These are phyloP conservation scores for Acinonyx jubatus DNA, from an alignment of 2,113 vertebrate species.

Conservation along the genomic window DNA sequence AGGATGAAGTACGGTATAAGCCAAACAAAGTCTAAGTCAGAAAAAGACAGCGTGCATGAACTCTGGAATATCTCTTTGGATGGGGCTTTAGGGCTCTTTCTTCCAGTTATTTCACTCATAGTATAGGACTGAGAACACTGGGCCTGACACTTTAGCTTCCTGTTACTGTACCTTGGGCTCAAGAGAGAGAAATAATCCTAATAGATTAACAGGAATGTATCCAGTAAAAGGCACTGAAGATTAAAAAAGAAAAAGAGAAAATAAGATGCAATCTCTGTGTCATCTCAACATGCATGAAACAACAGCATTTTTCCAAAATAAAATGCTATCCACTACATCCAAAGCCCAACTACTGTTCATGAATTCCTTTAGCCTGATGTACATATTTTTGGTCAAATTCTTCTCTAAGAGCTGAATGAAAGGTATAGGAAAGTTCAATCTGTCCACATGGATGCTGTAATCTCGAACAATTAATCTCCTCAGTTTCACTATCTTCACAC, in stretches of 20 bases:
- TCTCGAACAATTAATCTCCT: neutral
- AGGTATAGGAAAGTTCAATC: neutral
- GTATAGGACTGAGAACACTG: neutral
- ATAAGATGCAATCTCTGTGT: neutral
- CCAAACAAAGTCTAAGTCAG: neutral
- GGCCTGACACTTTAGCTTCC: neutral
- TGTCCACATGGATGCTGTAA: neutral
- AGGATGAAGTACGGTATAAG: neutral
- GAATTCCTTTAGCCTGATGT: neutral
- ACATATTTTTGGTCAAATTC: neutral
- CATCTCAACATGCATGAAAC: neutral
- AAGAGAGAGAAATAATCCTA: neutral
- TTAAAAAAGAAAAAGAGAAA: neutral
- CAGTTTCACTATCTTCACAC: neutral
- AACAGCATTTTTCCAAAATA: neutral
- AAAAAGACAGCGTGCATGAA: neutral
- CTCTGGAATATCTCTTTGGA: neutral
- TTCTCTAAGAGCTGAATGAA: neutral
- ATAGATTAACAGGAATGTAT: neutral
- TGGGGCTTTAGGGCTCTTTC: neutral
- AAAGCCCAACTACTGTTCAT: neutral
- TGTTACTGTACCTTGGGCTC: neutral
- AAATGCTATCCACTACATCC: neutral
- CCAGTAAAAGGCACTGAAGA: neutral
- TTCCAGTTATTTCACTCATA: neutral